Conservation (phyloP, 2,113 vertebrate genomes). For the Corydoras sp. region DNA sequence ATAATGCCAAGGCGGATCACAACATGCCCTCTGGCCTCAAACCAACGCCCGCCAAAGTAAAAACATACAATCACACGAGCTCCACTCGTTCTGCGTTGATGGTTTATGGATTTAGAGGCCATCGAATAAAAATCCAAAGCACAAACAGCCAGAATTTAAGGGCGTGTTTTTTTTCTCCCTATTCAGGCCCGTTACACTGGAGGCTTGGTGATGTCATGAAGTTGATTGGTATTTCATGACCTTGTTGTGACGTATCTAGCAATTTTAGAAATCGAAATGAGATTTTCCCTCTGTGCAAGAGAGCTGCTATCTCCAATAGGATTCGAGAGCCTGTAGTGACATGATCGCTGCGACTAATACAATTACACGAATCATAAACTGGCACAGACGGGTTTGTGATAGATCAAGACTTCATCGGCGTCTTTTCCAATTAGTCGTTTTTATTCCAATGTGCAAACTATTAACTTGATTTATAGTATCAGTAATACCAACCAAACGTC, state of each 20-base stretch:
- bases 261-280: slow-evolving; percentile 36
- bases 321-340: slow-evolving; percentile 29
- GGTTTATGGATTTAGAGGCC: not conserved
- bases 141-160: not conserved
- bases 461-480: slow-evolving; percentile 7
- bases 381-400: slow-evolving; percentile 32
- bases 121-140: not conserved
- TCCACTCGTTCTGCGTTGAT: not conserved
- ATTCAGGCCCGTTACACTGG: not conserved
- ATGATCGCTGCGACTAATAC: slow-evolving; percentile 39
- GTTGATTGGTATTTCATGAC: slow-evolving; percentile 15
- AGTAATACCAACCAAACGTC: not conserved
- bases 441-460: slow-evolving; percentile 19
- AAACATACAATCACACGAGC: slow-evolving; percentile 31
- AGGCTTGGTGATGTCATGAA: slow-evolving; percentile 1
- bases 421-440: slow-evolving; percentile 33
- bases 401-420: slow-evolving; percentile 22
- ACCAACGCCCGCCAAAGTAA: slow-evolving; percentile 29
- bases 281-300: slow-evolving; percentile 18
- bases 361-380: slow-evolving; percentile 43
- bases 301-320: slow-evolving; percentile 29
- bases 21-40: slow-evolving; percentile 63
- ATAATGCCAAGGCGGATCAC: slow-evolving; percentile 73
- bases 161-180: not conserved
- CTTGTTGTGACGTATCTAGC: slow-evolving; percentile 21